These are phyloP conservation scores for Parascotia fuliginaria DNA, from an alignment of 2,888 invertebrate species.

Conservation along the genomic window DNA sequence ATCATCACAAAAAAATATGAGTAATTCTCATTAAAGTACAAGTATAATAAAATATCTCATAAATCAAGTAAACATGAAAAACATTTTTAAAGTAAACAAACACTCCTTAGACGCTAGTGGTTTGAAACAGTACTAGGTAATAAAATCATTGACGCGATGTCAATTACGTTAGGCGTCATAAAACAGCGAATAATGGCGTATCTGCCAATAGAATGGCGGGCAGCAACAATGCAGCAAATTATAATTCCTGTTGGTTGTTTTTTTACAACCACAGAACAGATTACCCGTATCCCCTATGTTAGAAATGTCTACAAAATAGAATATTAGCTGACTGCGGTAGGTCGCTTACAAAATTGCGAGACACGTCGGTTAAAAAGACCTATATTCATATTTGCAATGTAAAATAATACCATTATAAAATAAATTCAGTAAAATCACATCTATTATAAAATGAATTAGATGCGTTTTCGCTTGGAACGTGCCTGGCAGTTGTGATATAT, in stretches of 20 bases:
- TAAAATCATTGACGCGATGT: constrained; percentile 48
- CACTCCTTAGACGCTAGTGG: constrained; percentile 17
- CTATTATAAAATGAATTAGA: no score
- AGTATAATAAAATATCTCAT: not conserved
- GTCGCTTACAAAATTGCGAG: constrained; percentile 39
- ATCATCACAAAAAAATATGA: no score
- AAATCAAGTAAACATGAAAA: constrained; percentile 1
- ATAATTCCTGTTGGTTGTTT: constrained; percentile 43
- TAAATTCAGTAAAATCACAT: not conserved
- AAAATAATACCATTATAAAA: not conserved
- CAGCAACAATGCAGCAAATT: constrained; percentile 45
- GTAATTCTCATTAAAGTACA: no score
- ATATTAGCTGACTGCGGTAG: constrained; percentile 51
- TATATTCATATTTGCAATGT: not conserved
- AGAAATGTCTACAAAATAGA: constrained; percentile 50
- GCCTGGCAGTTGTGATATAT: no score
- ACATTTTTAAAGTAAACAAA: constrained; percentile 11
- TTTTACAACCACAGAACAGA: constrained; percentile 69
- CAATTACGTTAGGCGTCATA: constrained; percentile 57
- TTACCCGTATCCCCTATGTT: constrained; percentile 80
- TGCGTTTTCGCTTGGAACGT: no score
- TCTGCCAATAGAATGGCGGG: constrained; percentile 43
- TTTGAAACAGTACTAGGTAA: constrained; percentile 14
- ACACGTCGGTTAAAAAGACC: not conserved
- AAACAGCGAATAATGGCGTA: constrained; percentile 41